Percentiles rank a stretch among this genome's conserved stretches.
phyloP scores from a whole-genome alignment of 2,797 vertebrate species.

The Rhinogobio ventralis region DNA sequence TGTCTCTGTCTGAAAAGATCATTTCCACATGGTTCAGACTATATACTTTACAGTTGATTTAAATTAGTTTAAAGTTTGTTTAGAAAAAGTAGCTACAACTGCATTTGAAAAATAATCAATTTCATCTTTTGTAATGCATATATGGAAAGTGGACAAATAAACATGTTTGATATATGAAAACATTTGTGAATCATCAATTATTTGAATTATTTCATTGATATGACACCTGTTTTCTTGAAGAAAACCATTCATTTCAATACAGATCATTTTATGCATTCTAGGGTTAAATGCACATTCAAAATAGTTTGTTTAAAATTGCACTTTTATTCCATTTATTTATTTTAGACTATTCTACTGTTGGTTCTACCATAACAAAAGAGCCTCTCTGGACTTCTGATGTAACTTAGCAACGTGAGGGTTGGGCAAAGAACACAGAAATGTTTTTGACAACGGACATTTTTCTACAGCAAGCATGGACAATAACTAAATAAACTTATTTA shows the following conservation, averaged over 20 bases:
- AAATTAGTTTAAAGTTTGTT: background rate
- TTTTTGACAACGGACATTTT: conserved; percentile 58
- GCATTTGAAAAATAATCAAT: background rate
- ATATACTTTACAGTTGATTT: background rate
- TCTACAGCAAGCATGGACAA: conserved; percentile 35
- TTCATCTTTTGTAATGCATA: background rate
- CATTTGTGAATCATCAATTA: background rate
- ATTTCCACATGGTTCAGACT: background rate
- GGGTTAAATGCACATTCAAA: background rate
- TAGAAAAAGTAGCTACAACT: background rate
- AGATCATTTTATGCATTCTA: background rate
- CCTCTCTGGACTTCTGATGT: conserved; percentile 43
- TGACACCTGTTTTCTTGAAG: background rate
- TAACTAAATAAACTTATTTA: background rate
- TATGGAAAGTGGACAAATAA: background rate
- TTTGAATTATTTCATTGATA: background rate
- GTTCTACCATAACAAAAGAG: background rate
- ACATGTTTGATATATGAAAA: background rate
- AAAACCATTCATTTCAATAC: background rate
- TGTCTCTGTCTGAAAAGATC: background rate
- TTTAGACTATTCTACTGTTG: background rate
- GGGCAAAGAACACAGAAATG: conserved; percentile 35
- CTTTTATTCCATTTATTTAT: background rate
- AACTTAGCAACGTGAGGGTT: conserved; percentile 67
- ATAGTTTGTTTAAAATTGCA: background rate